Evolutionary conservation across 1,140 invertebrate genomes (phyloP).

Genomic region (Mamestra configurata): DNA sequence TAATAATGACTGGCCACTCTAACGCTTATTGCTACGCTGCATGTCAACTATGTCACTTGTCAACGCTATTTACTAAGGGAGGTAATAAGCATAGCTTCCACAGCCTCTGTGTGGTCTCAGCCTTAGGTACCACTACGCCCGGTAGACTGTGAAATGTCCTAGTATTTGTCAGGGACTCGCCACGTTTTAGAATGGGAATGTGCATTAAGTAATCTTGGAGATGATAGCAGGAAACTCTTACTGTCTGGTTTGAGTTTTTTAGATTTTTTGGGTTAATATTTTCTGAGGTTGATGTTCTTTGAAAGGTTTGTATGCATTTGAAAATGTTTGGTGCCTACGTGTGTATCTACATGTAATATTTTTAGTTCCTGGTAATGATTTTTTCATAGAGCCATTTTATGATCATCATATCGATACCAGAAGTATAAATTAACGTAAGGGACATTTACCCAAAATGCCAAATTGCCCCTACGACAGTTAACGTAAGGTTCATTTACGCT

Average conservation of each 20-base stretch:
- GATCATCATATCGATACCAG: too few species aligned
- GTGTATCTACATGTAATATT: too few species aligned
- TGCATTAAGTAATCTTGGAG: slow-evolving; percentile 47
- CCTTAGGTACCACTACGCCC: slow-evolving; percentile 67
- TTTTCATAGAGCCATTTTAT: too few species aligned
- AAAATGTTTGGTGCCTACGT: not conserved
- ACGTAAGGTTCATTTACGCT: too few species aligned
- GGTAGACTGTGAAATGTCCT: slow-evolving; percentile 82
- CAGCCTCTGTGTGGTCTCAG: not conserved
- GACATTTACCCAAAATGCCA: too few species aligned
- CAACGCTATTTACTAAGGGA: too few species aligned
- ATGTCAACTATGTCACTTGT: too few species aligned
- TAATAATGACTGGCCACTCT: too few species aligned
- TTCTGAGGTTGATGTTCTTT: not conserved
- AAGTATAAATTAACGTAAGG: too few species aligned
- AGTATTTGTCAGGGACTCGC: slow-evolving; percentile 74
- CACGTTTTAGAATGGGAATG: slow-evolving; percentile 53
- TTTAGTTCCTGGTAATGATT: too few species aligned
- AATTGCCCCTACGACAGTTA: too few species aligned
- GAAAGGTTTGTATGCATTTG: not conserved
- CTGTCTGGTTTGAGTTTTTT: slow-evolving; percentile 20
- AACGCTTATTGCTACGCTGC: too few species aligned
- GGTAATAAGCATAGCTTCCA: not conserved
- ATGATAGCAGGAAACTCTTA: slow-evolving; percentile 46
- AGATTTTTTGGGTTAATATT: slow-evolving; percentile 15